phyloP scores from a whole-genome alignment of 2,113 vertebrate species.

The Scalopus aquaticus region DNA sequence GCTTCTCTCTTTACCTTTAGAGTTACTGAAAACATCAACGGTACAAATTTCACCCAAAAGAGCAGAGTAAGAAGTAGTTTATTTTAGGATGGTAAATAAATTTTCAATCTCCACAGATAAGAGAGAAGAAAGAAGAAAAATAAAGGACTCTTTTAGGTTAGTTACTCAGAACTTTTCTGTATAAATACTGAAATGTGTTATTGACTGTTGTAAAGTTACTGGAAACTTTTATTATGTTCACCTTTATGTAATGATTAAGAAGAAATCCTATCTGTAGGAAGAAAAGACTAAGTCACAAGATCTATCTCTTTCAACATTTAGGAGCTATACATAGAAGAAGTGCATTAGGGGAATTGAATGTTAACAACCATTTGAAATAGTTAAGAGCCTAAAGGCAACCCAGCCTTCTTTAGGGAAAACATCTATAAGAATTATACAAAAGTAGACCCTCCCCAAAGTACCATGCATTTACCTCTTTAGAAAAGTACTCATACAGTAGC shows the following conservation, averaged over 20 bases:
- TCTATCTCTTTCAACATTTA: constrained; percentile 22
- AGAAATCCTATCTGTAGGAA: constrained; percentile 35
- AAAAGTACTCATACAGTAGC: constrained; percentile 13
- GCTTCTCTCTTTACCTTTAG: constrained; percentile 43
- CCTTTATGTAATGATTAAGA: constrained; percentile 48
- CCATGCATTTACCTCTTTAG: constrained; percentile 48
- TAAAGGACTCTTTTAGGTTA: constrained; percentile 18
- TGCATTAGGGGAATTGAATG: constrained; percentile 4
- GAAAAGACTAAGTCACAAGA: constrained; percentile 28
- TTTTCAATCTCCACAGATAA: constrained; percentile 63
- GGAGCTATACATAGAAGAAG: not conserved
- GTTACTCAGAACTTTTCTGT: constrained; percentile 36
- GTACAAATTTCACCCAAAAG: constrained; percentile 34
- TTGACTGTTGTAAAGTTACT: not conserved
- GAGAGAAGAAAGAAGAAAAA: constrained; percentile 62
- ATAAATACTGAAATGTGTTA: constrained; percentile 47
- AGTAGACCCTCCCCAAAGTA: not conserved
- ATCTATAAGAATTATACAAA: constrained; percentile 30
- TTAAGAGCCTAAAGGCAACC: constrained; percentile 6
- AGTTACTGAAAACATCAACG: constrained; percentile 53
- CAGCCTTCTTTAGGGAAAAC: not conserved
- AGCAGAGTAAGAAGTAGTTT: constrained; percentile 32
- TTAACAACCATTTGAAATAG: constrained; percentile 46
- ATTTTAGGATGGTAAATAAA: constrained; percentile 37
- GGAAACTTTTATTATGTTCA: constrained; percentile 27